Evolutionary conservation across 2,888 invertebrate species (phyloP).

Genomic region (Limnephilus auricula): DNA sequence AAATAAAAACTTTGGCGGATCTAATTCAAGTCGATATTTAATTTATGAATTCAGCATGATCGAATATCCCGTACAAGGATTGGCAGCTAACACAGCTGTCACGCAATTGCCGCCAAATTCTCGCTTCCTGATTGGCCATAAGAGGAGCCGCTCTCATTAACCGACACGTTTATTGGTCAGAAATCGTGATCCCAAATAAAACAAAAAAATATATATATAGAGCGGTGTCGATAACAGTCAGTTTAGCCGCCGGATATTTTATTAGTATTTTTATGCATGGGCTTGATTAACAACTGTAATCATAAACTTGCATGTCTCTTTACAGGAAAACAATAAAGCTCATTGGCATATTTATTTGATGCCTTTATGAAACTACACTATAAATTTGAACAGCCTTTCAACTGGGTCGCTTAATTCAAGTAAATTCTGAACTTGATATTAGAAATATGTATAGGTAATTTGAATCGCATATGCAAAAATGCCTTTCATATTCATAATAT

Average conservation of each 20-base stretch:
- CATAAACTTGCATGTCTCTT: neutral
- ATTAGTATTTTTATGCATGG: neutral
- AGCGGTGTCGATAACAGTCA: slow-evolving; percentile 15
- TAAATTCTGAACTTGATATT: neutral
- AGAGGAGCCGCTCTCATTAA: slow-evolving; percentile 46
- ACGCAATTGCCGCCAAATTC: slow-evolving; percentile 31
- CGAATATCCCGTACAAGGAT: slow-evolving; percentile 38
- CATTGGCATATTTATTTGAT: neutral
- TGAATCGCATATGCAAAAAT: too few relatives aligned
- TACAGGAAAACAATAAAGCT: neutral
- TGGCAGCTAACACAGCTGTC: slow-evolving; percentile 50
- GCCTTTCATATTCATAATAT: too few relatives aligned
- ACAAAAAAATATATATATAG: neutral
- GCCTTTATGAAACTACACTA: neutral
- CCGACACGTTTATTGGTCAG: slow-evolving; percentile 30
- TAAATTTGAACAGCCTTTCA: neutral
- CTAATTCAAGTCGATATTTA: slow-evolving; percentile 5
- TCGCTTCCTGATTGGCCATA: slow-evolving; percentile 57
- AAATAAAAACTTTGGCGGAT: neutral
- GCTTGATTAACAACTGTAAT: neutral
- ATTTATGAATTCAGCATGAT: slow-evolving; percentile 26
- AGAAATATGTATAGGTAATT: too few relatives aligned
- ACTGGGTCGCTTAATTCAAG: neutral
- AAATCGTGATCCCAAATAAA: slow-evolving; percentile 21
- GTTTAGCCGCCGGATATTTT: neutral